Evolutionary conservation across 2,797 vertebrate genomes (phyloP), one percentile per base, ranked within the genome.

Genomic region (Labeo calbasu): DNA sequence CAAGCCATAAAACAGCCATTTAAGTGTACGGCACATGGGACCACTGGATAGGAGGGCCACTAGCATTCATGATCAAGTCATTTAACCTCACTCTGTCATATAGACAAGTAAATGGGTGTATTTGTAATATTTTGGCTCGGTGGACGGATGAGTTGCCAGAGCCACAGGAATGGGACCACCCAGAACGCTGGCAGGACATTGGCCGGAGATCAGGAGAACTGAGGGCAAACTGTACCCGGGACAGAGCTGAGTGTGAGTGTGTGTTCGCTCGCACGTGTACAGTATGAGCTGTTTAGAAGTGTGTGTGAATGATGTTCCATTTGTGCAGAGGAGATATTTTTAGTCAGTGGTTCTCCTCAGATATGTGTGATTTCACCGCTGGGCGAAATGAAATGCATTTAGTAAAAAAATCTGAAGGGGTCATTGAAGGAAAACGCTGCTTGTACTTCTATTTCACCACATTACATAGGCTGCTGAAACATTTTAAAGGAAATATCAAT

Each of bases 91-190:
- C 50, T 55, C 40, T 71, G 66, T 77, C 65, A 61, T 61, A 72
- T n/a, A 59, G 63, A 77, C 50, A 51, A 70, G 82, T 70, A 84
- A 81, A 78, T 75, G 80, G 63, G 71, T 55, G 69, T 40, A 80
- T 57, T 43, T 83, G 71, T 77, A 83, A 87, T 77, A 80, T 70
- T 61, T 66, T 82, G 59, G 69, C 32, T 53, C 32, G 46, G 82
- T 57, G 79, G 76, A 88, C 70, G 43, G 57, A 72, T 36, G 85
- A 77, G 90, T 88, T 93, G 93, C 93, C 93, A 93, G 91, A 93
- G 91, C 93, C 90, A 91, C 91, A 91, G 93, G 92, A 94, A 92
- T 88, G 9, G 89, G 95, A 94, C 95, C 95, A 95, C 95, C 95
- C 95, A 96, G 91, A 89, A 86, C 90, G 92, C 92, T 92, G 93